Conservation (phyloP, 2,797 vertebrate species). For the Acanthis flammea region DNA sequence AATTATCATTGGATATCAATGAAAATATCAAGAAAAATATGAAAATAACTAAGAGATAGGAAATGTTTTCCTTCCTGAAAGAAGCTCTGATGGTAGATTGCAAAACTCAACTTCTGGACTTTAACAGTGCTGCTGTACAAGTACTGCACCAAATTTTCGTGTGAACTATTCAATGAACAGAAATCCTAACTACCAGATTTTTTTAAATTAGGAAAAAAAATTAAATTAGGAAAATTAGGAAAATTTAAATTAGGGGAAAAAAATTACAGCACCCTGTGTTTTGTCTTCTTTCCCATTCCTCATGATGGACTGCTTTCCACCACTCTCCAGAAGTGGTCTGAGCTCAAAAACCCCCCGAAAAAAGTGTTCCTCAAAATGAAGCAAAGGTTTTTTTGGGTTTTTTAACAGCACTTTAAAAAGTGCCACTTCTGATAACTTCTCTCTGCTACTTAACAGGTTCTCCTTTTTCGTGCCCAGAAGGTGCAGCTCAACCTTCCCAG, state of each 20-base stretch:
- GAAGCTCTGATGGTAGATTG: neutral
- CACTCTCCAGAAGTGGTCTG: neutral
- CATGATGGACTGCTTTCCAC: neutral
- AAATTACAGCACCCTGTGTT: neutral
- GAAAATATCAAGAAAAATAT: neutral
- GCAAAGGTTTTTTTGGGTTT: accelerated
- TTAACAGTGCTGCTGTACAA: neutral
- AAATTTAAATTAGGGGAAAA: neutral
- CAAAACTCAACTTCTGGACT: neutral
- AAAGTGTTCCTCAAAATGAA: neutral
- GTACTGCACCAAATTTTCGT: neutral
- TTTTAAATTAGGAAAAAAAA: neutral
- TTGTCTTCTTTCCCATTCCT: neutral
- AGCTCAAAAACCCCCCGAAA: accelerated
- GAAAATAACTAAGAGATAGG: neutral
- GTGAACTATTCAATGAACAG: neutral
- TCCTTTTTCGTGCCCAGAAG: neutral
- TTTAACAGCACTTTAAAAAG: neutral
- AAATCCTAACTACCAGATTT: neutral
- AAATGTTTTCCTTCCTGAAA: neutral
- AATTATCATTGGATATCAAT: neutral
- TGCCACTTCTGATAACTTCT: neutral
- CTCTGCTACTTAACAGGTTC: neutral
- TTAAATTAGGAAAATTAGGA: neutral
- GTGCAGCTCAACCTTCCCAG: neutral